These are phyloP conservation scores for Cheilosia vernalis DNA, from an alignment of 2,888 invertebrate species.

Conservation along the genomic window DNA sequence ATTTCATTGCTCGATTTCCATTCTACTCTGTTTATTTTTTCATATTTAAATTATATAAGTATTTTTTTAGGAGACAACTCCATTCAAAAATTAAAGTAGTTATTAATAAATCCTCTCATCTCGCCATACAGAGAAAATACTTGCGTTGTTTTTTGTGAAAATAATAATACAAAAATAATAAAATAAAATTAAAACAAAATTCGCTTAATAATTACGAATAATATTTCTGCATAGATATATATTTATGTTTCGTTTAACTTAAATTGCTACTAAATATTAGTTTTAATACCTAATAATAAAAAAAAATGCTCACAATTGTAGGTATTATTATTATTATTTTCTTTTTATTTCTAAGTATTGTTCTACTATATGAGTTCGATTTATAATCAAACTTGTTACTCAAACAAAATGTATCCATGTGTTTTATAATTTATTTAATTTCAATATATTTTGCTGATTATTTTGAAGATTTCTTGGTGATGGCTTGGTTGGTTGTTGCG, in stretches of 20 bases:
- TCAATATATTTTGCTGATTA: slow-evolving; percentile 36
- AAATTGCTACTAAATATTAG: slow-evolving; percentile 30
- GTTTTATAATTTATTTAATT: slow-evolving; percentile 33
- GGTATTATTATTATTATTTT: neutral
- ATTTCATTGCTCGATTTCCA: slow-evolving; percentile 51
- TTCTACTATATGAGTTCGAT: slow-evolving; percentile 37
- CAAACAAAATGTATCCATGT: slow-evolving; percentile 20
- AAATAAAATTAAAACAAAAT: slow-evolving; percentile 65
- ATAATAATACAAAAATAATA: slow-evolving; percentile 41
- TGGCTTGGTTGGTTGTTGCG: slow-evolving; percentile 67
- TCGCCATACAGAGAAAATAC: slow-evolving; percentile 15
- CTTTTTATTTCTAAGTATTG: slow-evolving; percentile 45
- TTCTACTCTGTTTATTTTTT: neutral
- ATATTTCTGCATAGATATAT: slow-evolving; percentile 28
- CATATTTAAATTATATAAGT: slow-evolving; percentile 1
- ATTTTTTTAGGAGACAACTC: slow-evolving; percentile 28
- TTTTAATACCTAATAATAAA: slow-evolving; percentile 26
- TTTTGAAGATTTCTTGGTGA: slow-evolving; percentile 71
- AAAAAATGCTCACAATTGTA: slow-evolving; percentile 20
- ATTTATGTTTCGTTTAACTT: slow-evolving; percentile 48
- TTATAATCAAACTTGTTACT: slow-evolving; percentile 20
- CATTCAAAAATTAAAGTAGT: slow-evolving; percentile 26
- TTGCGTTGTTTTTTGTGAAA: slow-evolving; percentile 40
- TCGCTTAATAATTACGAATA: slow-evolving; percentile 45
- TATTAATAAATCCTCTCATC: neutral